Conservation (phyloP, 2,797 vertebrate genomes). For the Onychomys torridus region DNA sequence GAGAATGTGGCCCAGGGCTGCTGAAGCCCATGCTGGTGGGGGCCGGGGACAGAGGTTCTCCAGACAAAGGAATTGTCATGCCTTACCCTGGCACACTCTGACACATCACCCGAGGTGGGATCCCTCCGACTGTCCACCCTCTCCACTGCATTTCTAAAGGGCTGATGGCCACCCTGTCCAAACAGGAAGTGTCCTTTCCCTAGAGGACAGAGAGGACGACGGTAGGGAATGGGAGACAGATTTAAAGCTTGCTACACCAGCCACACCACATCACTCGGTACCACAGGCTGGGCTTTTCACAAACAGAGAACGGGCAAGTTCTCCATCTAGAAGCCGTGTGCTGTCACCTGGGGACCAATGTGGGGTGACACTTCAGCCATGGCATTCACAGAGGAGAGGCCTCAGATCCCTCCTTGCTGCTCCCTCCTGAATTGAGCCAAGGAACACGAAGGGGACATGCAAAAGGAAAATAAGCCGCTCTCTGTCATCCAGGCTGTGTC, state of each 20-base stretch:
- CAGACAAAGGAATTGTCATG: neutral
- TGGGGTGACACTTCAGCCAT: neutral
- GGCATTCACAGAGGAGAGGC: neutral
- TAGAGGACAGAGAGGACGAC: neutral
- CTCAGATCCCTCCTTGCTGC: neutral
- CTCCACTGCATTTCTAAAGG: neutral
- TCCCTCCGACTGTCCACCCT: neutral
- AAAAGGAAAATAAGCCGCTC: no score
- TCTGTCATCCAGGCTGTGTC: neutral
- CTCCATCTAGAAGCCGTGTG: neutral
- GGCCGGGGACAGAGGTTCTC: neutral
- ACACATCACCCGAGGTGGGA: neutral
- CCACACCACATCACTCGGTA: neutral
- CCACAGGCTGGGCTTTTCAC: neutral
- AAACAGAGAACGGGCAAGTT: neutral
- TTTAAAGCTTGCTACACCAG: neutral
- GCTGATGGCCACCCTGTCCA: neutral
- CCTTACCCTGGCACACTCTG: neutral
- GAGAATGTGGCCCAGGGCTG: fast-evolving
- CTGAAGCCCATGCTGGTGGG: neutral
- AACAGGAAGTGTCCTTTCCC: neutral
- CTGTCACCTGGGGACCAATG: neutral
- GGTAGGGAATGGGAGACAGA: neutral
- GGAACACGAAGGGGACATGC: no score
- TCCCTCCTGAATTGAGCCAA: neutral